Conservation (phyloP, 2,797 vertebrate species). For the Synaphobranchus kaupii region DNA sequence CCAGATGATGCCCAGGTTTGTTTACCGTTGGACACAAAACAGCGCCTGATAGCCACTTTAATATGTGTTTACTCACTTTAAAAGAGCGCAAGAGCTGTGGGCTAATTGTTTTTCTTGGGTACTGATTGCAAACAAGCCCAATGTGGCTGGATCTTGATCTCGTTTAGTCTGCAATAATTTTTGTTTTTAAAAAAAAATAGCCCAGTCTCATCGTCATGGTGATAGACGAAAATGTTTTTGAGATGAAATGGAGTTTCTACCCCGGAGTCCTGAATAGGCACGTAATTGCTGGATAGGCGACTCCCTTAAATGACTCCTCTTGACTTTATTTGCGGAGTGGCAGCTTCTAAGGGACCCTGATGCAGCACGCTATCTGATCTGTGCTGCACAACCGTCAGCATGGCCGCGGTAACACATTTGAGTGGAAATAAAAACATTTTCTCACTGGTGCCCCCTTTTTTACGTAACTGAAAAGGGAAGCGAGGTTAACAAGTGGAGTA, state of each 20-base stretch:
- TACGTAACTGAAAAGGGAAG: conserved; percentile 33
- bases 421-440: conserved; percentile 33
- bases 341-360: conserved; percentile 57
- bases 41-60: conserved; percentile 52
- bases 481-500: conserved; percentile 44
- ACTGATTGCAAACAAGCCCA: conserved; percentile 62
- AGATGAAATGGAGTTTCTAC: conserved; percentile 52
- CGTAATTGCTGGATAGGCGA: conserved; percentile 58
- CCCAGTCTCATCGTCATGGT: conserved; percentile 47
- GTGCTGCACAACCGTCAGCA: conserved; percentile 37
- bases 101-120: conserved; percentile 64
- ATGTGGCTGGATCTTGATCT: conserved; percentile 59
- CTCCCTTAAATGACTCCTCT: conserved; percentile 42
- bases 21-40: conserved; percentile 60
- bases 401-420: conserved; percentile 42
- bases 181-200: conserved; percentile 38
- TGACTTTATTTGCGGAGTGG: conserved; percentile 48
- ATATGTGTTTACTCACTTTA: conserved; percentile 53
- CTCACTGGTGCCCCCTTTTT: background rate
- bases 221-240: conserved; percentile 55
- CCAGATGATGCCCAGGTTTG: conserved; percentile 50
- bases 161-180: conserved; percentile 52
- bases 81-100: conserved; percentile 55
- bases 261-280: conserved; percentile 58
- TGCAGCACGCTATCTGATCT: conserved; percentile 56